A percentile compares a stretch with the other conserved stretches of the same genome.
These are phyloP conservation scores for Seladonia tumulorum DNA, from an alignment of 2,888 invertebrate species.

Conservation along the genomic window DNA sequence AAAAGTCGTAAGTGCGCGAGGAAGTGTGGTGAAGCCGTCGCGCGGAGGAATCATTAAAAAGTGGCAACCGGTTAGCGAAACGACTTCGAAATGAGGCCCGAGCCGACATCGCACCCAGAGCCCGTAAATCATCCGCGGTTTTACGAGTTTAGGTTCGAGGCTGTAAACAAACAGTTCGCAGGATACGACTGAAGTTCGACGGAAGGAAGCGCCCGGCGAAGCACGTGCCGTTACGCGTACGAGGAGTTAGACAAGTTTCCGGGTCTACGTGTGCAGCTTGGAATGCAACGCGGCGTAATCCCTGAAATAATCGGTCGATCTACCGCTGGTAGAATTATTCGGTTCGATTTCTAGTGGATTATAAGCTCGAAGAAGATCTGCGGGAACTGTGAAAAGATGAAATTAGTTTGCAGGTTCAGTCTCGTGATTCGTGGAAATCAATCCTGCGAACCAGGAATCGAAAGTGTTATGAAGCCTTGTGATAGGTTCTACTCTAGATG, in stretches of 20 bases:
- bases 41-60: constrained; percentile 47
- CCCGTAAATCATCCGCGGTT: constrained; percentile 64
- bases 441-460: background rate
- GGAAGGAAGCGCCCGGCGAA: constrained; percentile 36
- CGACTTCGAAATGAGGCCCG: constrained; percentile 33
- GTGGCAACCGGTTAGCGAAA: constrained; percentile 36
- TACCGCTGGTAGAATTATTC: background rate
- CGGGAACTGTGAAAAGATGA: background rate
- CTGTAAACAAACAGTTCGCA: constrained; percentile 67
- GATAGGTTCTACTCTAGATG: background rate
- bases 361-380: background rate
- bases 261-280: constrained; percentile 34
- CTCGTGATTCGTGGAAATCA: background rate
- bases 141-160: constrained; percentile 56
- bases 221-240: constrained; percentile 45
- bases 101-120: constrained; percentile 27
- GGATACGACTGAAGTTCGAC: constrained; percentile 57
- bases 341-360: background rate
- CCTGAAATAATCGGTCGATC: background rate
- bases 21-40: background rate
- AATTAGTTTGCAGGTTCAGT: background rate
- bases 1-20: constrained; percentile 13
- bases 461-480: background rate
- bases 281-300: background rate
- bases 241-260: constrained; percentile 53